Conservation (phyloP, 2,113 vertebrate species). For the Pelobates fuscus region DNA sequence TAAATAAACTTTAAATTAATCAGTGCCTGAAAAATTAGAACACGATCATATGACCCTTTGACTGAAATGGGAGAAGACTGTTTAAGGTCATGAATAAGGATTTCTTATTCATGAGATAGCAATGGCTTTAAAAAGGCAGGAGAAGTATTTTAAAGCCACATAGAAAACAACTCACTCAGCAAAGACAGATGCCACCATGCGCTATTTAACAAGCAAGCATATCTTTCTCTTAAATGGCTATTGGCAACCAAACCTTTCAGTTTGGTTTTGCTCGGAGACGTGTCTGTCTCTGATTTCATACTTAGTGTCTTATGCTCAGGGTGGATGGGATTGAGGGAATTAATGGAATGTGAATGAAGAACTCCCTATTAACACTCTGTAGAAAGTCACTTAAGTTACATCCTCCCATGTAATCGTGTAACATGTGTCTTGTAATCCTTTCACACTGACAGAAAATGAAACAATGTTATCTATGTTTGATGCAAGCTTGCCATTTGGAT, state of each 20-base stretch:
- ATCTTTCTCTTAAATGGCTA: conserved; percentile 48
- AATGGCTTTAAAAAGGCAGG: conserved; percentile 9
- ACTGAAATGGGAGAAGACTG: conserved; percentile 13
- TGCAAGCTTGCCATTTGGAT: background rate
- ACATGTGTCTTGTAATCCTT: too few relatives aligned
- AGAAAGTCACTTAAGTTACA: conserved; percentile 11
- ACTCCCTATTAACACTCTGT: conserved; percentile 20
- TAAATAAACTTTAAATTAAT: too few relatives aligned
- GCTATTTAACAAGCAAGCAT: conserved; percentile 23
- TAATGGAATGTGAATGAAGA: conserved; percentile 29
- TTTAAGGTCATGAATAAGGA: conserved; percentile 30
- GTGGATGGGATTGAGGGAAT: conserved; percentile 13
- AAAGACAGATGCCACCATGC: conserved; percentile 32
- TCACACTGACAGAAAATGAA: background rate
- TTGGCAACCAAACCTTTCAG: conserved; percentile 4
- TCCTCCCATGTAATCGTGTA: conserved; percentile 2
- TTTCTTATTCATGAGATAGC: conserved; percentile 19
- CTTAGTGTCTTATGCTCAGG: conserved; percentile 21
- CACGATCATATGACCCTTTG: conserved; percentile 3
- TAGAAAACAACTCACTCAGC: conserved; percentile 42
- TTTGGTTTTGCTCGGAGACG: background rate
- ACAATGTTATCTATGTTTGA: background rate
- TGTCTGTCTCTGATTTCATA: conserved; percentile 29
- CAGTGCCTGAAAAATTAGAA: too few relatives aligned
- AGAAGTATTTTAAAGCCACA: conserved; percentile 21